Evolutionary conservation across 1,140 invertebrate genomes (phyloP).

Genomic region (Formica selysi): DNA sequence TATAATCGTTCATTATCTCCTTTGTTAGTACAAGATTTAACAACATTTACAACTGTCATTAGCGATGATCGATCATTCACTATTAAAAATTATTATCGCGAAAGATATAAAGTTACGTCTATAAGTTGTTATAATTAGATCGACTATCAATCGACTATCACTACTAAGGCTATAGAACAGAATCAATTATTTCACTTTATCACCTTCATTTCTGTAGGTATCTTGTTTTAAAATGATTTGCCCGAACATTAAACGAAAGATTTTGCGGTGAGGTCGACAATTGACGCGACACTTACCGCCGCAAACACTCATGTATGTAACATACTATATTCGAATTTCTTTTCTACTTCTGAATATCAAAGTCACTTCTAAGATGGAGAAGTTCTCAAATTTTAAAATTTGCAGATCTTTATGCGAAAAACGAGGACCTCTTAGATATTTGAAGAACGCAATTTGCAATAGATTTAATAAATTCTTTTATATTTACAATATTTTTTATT

Average conservation of each 20-base stretch:
- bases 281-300: conserved; percentile 29
- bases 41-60: conserved; percentile 2
- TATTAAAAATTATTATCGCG: conserved; percentile 2
- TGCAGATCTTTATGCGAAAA: not conserved
- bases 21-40: conserved; percentile 10
- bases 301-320: not conserved
- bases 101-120: not conserved
- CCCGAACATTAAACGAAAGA: not conserved
- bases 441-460: not conserved
- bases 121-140: not conserved
- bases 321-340: conserved; percentile 2
- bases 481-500: not conserved
- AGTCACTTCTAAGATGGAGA: not conserved
- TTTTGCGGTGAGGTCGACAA: not conserved
- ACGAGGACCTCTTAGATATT: not conserved
- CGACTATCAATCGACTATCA: not conserved
- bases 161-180: not conserved
- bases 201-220: not conserved
- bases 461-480: not conserved
- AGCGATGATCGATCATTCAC: not conserved
- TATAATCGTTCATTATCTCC: conserved; percentile 3
- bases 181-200: conserved; percentile 19
- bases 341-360: not conserved
- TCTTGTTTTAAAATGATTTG: conserved; percentile 2
- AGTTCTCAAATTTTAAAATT: not conserved